Evolutionary conservation across 2,797 vertebrate species (phyloP).

Genomic region (Labroides dimidiatus): DNA sequence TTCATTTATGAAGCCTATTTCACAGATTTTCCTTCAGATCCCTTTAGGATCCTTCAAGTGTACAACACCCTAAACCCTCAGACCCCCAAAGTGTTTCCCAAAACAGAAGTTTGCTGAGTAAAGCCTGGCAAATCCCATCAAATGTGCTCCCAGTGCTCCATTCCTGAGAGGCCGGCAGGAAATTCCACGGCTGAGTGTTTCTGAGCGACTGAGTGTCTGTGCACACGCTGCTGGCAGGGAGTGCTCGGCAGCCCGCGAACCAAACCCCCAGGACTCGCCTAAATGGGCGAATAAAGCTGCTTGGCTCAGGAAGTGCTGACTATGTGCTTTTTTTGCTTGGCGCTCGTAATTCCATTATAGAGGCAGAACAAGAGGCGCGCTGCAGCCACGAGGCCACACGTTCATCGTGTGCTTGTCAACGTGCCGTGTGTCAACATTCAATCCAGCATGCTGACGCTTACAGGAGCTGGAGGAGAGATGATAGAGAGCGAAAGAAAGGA

Average conservation of each 20-base stretch:
- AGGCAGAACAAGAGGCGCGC: slow-evolving; percentile 69
- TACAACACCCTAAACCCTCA: background rate
- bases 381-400: slow-evolving; percentile 56
- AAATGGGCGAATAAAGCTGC: slow-evolving; percentile 70
- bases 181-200: slow-evolving; percentile 79
- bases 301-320: slow-evolving; percentile 78
- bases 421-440: slow-evolving; percentile 72
- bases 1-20: background rate
- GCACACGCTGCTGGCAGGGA: slow-evolving; percentile 42
- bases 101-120: slow-evolving; percentile 58
- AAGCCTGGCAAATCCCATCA: slow-evolving; percentile 59
- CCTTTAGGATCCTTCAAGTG: background rate
- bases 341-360: slow-evolving; percentile 73
- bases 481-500: slow-evolving; percentile 10
- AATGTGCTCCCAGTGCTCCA: slow-evolving; percentile 54
- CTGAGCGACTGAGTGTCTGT: slow-evolving; percentile 50
- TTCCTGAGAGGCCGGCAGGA: slow-evolving; percentile 77
- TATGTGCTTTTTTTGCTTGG: slow-evolving; percentile 49
- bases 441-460: slow-evolving; percentile 37
- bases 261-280: slow-evolving; percentile 64
- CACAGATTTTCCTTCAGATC: background rate
- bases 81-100: slow-evolving; percentile 38
- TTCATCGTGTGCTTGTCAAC: slow-evolving; percentile 62
- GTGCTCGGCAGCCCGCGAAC: slow-evolving; percentile 32
- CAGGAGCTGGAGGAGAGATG: slow-evolving; percentile 33